Base-by-base conservation (phyloP, 1,140 invertebrate species). In the Lordiphosa clarofinis region DNA sequence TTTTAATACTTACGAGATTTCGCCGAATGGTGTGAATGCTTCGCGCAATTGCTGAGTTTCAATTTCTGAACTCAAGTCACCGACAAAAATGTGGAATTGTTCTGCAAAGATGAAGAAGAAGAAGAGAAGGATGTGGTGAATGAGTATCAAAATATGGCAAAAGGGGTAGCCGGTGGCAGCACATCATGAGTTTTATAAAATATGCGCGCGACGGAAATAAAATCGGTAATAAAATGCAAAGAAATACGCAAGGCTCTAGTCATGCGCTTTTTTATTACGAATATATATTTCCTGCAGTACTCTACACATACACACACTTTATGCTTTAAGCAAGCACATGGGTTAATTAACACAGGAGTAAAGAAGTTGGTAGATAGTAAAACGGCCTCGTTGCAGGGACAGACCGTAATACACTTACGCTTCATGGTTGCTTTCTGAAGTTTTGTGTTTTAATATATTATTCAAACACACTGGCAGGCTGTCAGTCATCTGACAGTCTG, bases 51-150 rank as follows among this genome's bases (percentile, higher is more conserved):
- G 96, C 89, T 98, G 96, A 52, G 97, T 98, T 91, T 99, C 98
- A 70, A 99, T 98, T 90, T 99, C 98, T 35, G 98, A 97, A 90
- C 98, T 99, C 47, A 99, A 91, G 90, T 99, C 98, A 44, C 98
- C 98, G 55, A 99, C 98, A 90, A 99, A 99, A 91, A 99, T 99
- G 91, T 99, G 98, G 91, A 97, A 97, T 90, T 98, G 97, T 90
- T 98, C 98, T 91, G 92, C 59, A 90, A 91, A 79, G 88, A 90
- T 48, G 53, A 33, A 62, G 58, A 64, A 28, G 49, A 48, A 42
- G 47, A 33, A 28, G 21, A 35, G 31, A 40, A n/a, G 42, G 19
- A 43, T 33, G 37, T 24, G 54, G 33, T 37, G 49, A 28, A 15
- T 62, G 59, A 53, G 53, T 63, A 50, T 56, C 39, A 64, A 44